Evolutionary conservation across 2,888 invertebrate genomes (phyloP).

Genomic region (Rhodophaea formosa): DNA sequence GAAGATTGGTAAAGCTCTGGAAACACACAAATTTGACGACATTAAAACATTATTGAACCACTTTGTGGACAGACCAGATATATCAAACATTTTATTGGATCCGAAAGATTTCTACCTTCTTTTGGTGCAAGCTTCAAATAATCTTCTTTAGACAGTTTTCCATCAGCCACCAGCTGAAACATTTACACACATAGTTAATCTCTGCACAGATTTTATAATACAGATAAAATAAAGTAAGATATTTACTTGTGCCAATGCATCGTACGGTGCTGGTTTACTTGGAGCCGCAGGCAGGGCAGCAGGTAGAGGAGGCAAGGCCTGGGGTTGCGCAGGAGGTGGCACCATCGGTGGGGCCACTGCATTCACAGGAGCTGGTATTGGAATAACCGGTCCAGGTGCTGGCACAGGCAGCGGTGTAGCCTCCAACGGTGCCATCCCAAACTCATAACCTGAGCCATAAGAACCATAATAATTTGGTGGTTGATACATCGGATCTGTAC

Average conservation of each 20-base stretch:
- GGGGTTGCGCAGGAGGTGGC: conserved; percentile 38
- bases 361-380: conserved; percentile 24
- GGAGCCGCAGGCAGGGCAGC: conserved; percentile 18
- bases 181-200: conserved; percentile 30
- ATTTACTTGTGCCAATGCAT: conserved; percentile 74
- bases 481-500: conserved; percentile 29
- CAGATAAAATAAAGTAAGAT: conserved; percentile 24
- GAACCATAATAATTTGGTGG: conserved; percentile 40
- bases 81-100: too few relatives aligned
- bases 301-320: conserved; percentile 16
- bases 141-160: conserved; percentile 70
- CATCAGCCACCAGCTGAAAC: conserved; percentile 75
- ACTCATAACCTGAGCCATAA: conserved; percentile 44
- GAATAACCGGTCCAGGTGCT: conserved; percentile 19
- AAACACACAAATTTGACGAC: too few relatives aligned
- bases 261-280: conserved; percentile 46
- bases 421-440: conserved; percentile 36
- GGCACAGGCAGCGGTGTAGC: conserved; percentile 32
- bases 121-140: conserved; percentile 71
- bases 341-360: conserved; percentile 35
- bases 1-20: too few relatives aligned
- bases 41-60: too few relatives aligned
- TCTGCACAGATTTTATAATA: conserved; percentile 2
- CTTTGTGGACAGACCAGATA: neutral
- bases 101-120: conserved; percentile 50